phyloP scores from a whole-genome alignment of 1,140 invertebrate genomes.

The Neotoxoptera formosana region DNA sequence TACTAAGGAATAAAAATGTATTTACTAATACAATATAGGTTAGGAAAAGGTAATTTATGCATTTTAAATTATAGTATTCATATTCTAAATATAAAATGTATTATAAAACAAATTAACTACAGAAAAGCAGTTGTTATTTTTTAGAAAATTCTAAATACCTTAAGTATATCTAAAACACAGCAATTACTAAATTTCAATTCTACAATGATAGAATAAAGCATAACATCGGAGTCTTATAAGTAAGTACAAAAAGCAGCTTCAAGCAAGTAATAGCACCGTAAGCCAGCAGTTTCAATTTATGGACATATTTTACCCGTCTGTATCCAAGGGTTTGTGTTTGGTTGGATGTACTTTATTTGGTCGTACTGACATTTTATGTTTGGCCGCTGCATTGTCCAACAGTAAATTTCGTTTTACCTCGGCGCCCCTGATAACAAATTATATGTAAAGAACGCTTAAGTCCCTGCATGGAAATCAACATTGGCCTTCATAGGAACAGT shows the following conservation, averaged over 20 bases:
- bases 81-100: neutral
- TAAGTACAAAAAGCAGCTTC: slow-evolving; percentile 25
- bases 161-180: neutral
- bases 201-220: neutral
- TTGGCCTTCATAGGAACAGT: slow-evolving; percentile 53
- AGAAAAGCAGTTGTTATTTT: neutral
- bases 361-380: slow-evolving; percentile 76
- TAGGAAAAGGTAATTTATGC: neutral
- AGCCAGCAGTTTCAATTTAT: slow-evolving; percentile 18
- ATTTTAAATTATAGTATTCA: neutral
- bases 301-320: slow-evolving; percentile 45
- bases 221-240: neutral
- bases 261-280: slow-evolving; percentile 22
- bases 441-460: slow-evolving; percentile 50
- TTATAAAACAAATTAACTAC: neutral
- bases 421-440: slow-evolving; percentile 53
- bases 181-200: neutral
- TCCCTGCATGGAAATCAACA: slow-evolving; percentile 38
- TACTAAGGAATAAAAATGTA: neutral
- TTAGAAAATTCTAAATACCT: neutral
- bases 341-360: slow-evolving; percentile 66
- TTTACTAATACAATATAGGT: neutral
- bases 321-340: slow-evolving; percentile 48
- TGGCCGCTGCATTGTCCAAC: slow-evolving; percentile 77
- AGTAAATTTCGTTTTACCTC: slow-evolving; percentile 67